A percentile compares a stretch with the other conserved stretches of the same genome.
phyloP scores from a whole-genome alignment of 2,113 vertebrate species.

The Antigone vipio region DNA sequence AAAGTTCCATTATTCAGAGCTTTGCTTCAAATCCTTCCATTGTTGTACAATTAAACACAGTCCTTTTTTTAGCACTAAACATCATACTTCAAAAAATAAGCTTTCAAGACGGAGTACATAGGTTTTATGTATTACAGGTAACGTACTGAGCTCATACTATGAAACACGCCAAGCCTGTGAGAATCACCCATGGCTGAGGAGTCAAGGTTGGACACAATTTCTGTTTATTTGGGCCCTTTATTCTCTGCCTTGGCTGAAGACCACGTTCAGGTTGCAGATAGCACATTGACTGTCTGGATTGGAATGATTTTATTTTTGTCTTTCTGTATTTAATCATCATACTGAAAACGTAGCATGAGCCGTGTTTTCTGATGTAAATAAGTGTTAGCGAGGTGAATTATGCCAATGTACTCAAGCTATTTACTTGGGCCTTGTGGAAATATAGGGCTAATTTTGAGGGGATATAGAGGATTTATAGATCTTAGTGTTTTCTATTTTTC shows the following conservation, averaged over 20 bases:
- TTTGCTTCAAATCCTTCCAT: slow-evolving; percentile 24
- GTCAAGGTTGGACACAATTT: neutral
- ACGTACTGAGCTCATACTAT: rapidly evolving
- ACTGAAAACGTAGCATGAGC: neutral
- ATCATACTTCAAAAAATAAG: neutral
- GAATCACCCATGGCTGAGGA: neutral
- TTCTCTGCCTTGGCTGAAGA: neutral
- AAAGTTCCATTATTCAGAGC: slow-evolving; percentile 30
- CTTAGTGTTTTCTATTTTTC: neutral
- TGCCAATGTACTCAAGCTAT: neutral
- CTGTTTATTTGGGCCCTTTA: neutral
- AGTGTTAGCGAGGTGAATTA: neutral
- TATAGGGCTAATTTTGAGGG: neutral
- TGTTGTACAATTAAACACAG: slow-evolving; percentile 47
- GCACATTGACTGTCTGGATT: neutral
- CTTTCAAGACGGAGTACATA: neutral
- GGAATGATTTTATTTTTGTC: neutral
- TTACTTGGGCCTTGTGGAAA: neutral
- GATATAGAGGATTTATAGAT: neutral
- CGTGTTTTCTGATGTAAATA: neutral
- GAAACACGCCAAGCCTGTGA: neutral
- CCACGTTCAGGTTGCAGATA: neutral
- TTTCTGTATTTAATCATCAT: neutral
- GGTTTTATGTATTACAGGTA: neutral
- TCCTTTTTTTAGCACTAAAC: neutral